A percentile compares a stretch with the other conserved stretches of the same genome.
Conservation (phyloP, 2,797 vertebrate species). For the Microcaecilia unicolor region DNA sequence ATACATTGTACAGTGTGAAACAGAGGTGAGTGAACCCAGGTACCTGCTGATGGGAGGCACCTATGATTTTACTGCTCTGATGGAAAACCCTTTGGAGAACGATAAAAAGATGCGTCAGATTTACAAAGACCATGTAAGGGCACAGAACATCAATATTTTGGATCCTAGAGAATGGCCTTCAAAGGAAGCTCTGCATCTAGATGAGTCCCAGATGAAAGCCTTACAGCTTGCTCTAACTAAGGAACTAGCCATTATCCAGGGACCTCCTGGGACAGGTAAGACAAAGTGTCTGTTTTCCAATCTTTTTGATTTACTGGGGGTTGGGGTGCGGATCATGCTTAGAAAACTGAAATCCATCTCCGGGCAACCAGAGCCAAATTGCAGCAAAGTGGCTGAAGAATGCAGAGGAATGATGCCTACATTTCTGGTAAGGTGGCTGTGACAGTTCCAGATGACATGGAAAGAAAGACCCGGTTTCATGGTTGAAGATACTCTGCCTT, state of each 20-base stretch:
- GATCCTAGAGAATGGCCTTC: conserved; percentile 61
- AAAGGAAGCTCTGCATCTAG: conserved; percentile 67
- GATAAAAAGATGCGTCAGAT: background rate
- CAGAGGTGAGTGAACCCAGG: conserved; percentile 55
- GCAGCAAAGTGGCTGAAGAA: no score
- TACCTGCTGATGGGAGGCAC: conserved; percentile 52
- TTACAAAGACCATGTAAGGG: conserved; percentile 2
- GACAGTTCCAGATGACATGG: no score
- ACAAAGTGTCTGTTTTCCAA: conserved; percentile 4
- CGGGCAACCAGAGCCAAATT: no score
- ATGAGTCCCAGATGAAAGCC: conserved; percentile 81
- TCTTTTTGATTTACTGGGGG: background rate
- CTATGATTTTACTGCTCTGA: conserved; percentile 59
- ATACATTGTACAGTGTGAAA: conserved; percentile 80
- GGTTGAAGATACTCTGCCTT: no score
- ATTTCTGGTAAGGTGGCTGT: no score
- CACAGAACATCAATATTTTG: conserved; percentile 47
- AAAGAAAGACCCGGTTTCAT: no score
- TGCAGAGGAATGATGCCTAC: no score
- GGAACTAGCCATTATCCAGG: conserved; percentile 87
- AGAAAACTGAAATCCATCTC: background rate
- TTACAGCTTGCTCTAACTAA: conserved; percentile 80
- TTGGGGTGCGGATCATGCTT: background rate
- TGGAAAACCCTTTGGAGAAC: conserved; percentile 17
- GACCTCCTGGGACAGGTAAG: conserved; percentile 86